These are phyloP conservation scores for Drosophila baimaii DNA, from an alignment of 1,140 invertebrate species.

Conservation along the genomic window DNA sequence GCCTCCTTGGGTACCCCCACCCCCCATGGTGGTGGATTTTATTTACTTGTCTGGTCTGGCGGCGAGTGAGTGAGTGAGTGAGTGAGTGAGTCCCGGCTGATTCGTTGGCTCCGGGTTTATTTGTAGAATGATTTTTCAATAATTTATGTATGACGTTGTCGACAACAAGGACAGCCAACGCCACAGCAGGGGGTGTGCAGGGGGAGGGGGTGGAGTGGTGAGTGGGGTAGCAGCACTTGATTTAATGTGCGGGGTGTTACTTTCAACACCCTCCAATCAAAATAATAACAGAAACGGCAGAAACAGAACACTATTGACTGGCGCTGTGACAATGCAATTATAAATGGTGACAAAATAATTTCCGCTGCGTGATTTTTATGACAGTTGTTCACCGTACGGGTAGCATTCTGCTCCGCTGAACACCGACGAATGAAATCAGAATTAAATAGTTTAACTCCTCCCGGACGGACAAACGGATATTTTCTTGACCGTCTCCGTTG, in stretches of 20 bases:
- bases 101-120: conserved; percentile 60
- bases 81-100: conserved; percentile 9
- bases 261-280: conserved; percentile 80
- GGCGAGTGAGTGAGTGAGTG: conserved; percentile 13
- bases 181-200: not conserved
- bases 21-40: conserved; percentile 64
- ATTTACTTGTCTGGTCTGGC: conserved; percentile 66
- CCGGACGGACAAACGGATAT: not conserved
- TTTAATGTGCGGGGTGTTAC: conserved; percentile 81
- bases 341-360: conserved; percentile 84
- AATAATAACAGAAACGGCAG: conserved; percentile 62
- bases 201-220: not conserved
- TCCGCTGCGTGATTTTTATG: conserved; percentile 84
- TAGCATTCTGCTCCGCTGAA: conserved; percentile 65
- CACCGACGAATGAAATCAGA: conserved; percentile 65
- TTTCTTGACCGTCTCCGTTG: conserved; percentile 1
- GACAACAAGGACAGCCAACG: conserved; percentile 19
- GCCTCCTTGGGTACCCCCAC: conserved; percentile 5
- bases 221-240: conserved; percentile 62
- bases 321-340: conserved; percentile 83
- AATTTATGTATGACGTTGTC: conserved; percentile 79
- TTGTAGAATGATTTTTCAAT: conserved; percentile 83
- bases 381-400: conserved; percentile 71
- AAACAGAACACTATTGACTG: conserved; percentile 49
- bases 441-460: conserved; percentile 72